Evolutionary conservation across 2,888 invertebrate genomes (phyloP), one percentile per base, ranked within the genome.

Genomic region (Tubiluchus corallicola): DNA sequence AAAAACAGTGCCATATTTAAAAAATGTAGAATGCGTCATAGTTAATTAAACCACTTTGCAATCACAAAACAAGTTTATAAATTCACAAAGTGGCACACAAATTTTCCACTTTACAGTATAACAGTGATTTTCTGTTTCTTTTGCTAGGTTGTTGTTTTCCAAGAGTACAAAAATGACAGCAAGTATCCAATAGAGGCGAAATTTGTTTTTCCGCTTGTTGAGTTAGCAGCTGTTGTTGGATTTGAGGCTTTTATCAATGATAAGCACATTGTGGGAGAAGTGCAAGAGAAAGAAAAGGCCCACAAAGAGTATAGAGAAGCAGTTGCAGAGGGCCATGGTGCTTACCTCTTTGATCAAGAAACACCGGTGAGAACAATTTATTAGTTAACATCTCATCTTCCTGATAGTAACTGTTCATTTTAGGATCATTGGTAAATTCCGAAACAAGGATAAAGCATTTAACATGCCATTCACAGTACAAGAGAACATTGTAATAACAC

Each of bases 211-310:
- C 65, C 66, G 1, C 55, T 66, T 41, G 60, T 59, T 38, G 64
- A 63, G 17, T 55, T 57, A 50, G 64, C 63, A 13, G 63, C 61
- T 5, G 63, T 66, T 20, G 64, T 63, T 52, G 65, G 63, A 1
- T 66, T 66, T 52, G 66, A 66, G 47, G 66, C 65, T 2, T 65
- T 59, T 52, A 63, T 66, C 47, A 63, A 64, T 48, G 61, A 58
- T 38, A 63, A 63, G 45, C 63, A 65, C 48, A 57, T 66, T 13
- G 53, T 65, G 2, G 65, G 65, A 9, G 55, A 50, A 45, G 61
- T 65, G 43, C 62, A 66, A 48, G 65, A 65, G 52, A 66, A 65
- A 47, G 58, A 63, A 47, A 52, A 51, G 16, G 66, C 65, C 4
- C 58, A 59, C 43, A 51, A 52, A 37, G 63, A 64, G 45, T 66